These are phyloP conservation scores for Xenopus laevis DNA, from an alignment of 2,113 vertebrate genomes.

Conservation along the genomic window DNA sequence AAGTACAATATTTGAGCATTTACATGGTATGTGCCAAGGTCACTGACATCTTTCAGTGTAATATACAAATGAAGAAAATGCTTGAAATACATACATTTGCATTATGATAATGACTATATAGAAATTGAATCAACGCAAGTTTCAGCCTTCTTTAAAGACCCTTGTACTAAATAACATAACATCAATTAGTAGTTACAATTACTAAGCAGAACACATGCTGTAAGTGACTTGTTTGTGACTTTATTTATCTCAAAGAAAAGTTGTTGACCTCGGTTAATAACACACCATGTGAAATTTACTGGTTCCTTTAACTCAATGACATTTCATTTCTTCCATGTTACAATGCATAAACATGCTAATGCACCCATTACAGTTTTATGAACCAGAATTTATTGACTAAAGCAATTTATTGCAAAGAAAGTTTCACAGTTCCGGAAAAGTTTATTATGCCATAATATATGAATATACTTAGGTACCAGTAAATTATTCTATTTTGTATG, in stretches of 20 bases:
- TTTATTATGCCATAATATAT: neutral
- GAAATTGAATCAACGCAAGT: no score
- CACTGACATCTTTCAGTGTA: no score
- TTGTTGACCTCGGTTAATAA: neutral
- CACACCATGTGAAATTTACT: neutral
- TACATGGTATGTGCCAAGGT: no score
- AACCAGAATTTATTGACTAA: neutral
- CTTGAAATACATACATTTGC: no score
- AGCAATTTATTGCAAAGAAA: neutral
- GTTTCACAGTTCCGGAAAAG: neutral
- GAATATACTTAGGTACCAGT: neutral
- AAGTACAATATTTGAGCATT: no score
- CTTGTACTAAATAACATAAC: neutral
- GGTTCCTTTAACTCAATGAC: neutral
- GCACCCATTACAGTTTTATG: neutral
- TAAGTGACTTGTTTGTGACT: neutral
- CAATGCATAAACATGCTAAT: constrained; percentile 11
- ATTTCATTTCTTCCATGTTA: neutral
- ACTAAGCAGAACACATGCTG: neutral
- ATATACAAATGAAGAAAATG: no score
- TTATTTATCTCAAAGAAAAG: constrained; percentile 5
- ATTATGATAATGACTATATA: no score
- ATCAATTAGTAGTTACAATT: neutral
- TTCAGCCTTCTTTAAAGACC: no score
- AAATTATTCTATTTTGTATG: neutral